Conservation (phyloP, 2,113 vertebrate genomes). For the Malaclemys terrapin region DNA sequence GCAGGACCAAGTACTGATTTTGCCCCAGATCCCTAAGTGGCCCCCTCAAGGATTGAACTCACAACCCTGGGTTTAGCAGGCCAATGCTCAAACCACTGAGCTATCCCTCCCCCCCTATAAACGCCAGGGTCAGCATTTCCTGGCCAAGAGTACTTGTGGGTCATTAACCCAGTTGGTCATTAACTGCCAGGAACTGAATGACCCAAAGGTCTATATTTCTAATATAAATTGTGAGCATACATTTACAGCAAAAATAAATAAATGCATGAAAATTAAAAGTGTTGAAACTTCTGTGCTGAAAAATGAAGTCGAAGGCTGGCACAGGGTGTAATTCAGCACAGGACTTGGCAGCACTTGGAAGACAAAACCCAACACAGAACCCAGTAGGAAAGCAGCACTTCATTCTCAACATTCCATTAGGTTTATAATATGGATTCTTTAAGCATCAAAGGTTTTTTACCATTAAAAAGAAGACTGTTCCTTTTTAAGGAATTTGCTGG, state of each 20-base stretch:
- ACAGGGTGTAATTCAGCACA: not conserved
- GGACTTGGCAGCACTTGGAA: not conserved
- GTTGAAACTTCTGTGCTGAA: not conserved
- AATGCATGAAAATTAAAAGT: not conserved
- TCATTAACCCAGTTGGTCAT: not conserved
- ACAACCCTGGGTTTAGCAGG: too few species aligned
- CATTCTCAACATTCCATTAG: not conserved
- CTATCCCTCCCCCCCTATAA: too few species aligned
- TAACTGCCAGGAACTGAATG: not conserved
- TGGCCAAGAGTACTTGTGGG: not conserved
- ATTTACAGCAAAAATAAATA: not conserved
- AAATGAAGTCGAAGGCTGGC: not conserved
- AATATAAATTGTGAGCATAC: not conserved
- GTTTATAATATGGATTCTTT: slow-evolving; percentile 3
- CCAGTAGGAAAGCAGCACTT: not conserved
- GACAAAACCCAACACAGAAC: not conserved
- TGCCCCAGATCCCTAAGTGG: too few species aligned
- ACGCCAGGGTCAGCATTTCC: not conserved
- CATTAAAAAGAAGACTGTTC: not conserved
- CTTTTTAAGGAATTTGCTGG: not conserved
- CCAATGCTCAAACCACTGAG: too few species aligned
- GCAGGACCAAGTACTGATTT: too few species aligned
- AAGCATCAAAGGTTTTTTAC: not conserved
- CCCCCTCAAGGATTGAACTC: too few species aligned
- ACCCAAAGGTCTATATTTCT: not conserved